phyloP scores from a whole-genome alignment of 2,888 invertebrate species.

The Lycophotia porphyrea region DNA sequence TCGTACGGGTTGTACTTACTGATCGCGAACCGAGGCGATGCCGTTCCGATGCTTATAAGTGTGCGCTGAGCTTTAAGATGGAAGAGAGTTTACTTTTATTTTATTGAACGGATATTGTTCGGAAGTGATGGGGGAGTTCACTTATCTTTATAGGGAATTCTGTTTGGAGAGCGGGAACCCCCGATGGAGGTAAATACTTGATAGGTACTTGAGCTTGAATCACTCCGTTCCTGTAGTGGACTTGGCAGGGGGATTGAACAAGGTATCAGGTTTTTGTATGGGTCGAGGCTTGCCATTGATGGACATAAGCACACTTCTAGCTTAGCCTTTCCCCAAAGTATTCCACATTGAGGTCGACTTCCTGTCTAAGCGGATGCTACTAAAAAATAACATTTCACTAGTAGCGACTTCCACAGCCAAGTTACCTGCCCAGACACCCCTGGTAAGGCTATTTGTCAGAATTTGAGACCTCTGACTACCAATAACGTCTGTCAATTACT shows the following conservation, averaged over 20 bases:
- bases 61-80: neutral
- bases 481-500: neutral
- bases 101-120: conserved; percentile 57
- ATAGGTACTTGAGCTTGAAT: neutral
- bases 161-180: neutral
- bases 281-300: neutral
- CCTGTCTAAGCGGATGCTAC: no score
- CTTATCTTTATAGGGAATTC: conserved; percentile 29
- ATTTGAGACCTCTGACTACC: neutral
- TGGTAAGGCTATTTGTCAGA: neutral
- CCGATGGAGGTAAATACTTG: conserved; percentile 7
- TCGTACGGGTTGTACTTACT: no score
- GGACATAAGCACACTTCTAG: neutral
- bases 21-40: neutral
- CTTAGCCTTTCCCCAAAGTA: no score
- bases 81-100: conserved; percentile 44
- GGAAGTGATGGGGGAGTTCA: conserved; percentile 27
- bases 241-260: neutral
- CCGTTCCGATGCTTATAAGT: neutral
- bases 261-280: neutral
- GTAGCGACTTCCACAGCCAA: neutral
- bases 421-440: no score
- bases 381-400: neutral
- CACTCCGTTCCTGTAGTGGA: neutral
- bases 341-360: neutral